Conservation (phyloP, 1,140 invertebrate genomes). For the Leptinotarsa defecta region DNA sequence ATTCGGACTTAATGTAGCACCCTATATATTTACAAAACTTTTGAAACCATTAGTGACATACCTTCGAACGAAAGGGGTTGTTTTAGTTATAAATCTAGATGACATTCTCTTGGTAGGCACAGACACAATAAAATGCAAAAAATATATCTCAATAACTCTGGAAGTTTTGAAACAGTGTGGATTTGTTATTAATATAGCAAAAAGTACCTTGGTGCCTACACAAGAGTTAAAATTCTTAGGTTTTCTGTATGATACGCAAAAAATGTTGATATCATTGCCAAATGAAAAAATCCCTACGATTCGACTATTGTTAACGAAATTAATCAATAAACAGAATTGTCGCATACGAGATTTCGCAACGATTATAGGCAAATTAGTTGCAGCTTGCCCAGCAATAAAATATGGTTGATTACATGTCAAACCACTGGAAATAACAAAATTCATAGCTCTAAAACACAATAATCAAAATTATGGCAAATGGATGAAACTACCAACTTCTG, state of each 20-base stretch:
- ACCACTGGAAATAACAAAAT: slow-evolving; percentile 17
- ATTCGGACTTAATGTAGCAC: slow-evolving; percentile 18
- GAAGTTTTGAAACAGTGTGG: neutral
- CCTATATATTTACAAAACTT: slow-evolving; percentile 25
- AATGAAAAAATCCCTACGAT: neutral
- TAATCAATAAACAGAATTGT: slow-evolving; percentile 11
- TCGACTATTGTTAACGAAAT: neutral
- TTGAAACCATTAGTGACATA: slow-evolving; percentile 18
- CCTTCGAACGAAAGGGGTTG: slow-evolving; percentile 5
- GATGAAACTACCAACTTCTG: slow-evolving; percentile 7
- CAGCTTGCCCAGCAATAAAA: slow-evolving; percentile 2
- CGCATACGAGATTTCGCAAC: neutral
- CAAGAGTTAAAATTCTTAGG: slow-evolving; percentile 9
- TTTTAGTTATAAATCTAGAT: too few species aligned
- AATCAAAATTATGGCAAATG: neutral
- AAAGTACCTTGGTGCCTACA: slow-evolving; percentile 18
- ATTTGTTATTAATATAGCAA: slow-evolving; percentile 28
- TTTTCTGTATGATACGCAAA: slow-evolving; percentile 13
- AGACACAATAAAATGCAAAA: neutral
- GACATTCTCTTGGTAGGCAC: slow-evolving; percentile 13
- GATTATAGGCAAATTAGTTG: slow-evolving; percentile 6
- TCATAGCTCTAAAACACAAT: neutral
- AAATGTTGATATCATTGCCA: slow-evolving; percentile 13
- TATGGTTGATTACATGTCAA: slow-evolving; percentile 25
- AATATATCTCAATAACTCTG: neutral